Conservation (phyloP, 2,113 vertebrate genomes). For the Onychostoma macrolepis region DNA sequence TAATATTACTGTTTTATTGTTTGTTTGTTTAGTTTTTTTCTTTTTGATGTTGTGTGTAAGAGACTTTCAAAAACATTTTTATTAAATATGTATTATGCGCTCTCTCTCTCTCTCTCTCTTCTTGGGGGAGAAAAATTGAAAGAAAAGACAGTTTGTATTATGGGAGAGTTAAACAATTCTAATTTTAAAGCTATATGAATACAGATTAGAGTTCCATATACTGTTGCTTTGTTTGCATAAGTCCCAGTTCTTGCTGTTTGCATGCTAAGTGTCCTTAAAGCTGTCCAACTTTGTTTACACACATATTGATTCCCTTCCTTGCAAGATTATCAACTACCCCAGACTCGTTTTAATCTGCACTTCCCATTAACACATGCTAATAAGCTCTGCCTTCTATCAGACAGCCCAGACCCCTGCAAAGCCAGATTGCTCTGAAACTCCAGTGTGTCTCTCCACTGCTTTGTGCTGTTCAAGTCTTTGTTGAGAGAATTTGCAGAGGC, state of each 20-base stretch:
- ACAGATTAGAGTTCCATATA: not conserved
- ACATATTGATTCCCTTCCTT: conserved; percentile 52
- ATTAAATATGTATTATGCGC: no score
- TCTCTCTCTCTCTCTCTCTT: no score
- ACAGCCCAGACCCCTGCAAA: conserved; percentile 39
- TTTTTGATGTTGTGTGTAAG: no score
- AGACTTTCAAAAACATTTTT: not conserved
- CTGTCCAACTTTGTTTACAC: conserved; percentile 58
- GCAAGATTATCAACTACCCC: conserved; percentile 66
- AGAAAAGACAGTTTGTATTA: not conserved
- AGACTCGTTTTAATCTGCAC: conserved; percentile 69
- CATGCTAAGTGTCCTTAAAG: conserved; percentile 22
- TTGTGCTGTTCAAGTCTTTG: conserved; percentile 30
- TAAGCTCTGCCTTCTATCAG: conserved; percentile 55
- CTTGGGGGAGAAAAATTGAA: not conserved
- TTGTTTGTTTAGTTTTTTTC: not conserved
- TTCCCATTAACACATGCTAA: conserved; percentile 69
- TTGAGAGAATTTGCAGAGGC: conserved; percentile 8
- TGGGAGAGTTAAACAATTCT: not conserved
- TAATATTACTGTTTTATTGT: not conserved
- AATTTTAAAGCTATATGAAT: not conserved
- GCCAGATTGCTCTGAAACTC: conserved; percentile 4
- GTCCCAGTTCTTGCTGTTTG: conserved; percentile 17
- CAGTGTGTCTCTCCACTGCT: not conserved
- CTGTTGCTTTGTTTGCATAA: not conserved